phyloP scores from a whole-genome alignment of 2,888 invertebrate genomes.

The Brenthis ino region DNA sequence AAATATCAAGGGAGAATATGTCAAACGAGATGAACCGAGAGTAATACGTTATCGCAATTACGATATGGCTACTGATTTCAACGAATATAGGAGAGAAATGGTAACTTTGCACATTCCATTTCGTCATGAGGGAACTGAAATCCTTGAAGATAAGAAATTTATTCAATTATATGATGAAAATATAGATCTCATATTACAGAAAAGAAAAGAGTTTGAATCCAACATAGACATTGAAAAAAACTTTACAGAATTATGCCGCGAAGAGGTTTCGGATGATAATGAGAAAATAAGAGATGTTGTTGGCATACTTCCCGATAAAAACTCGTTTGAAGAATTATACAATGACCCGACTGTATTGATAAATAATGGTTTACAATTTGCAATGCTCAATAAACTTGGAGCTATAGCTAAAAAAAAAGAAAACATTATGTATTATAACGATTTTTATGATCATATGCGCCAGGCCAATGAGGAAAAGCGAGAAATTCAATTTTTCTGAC shows the following conservation, averaged over 20 bases:
- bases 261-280: constrained; percentile 18
- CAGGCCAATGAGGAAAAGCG: too few relatives aligned
- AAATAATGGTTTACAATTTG: neutral
- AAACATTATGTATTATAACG: too few relatives aligned
- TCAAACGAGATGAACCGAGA: constrained; percentile 5
- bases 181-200: constrained; percentile 45
- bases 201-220: constrained; percentile 49
- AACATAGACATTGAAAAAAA: constrained; percentile 50
- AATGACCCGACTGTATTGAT: neutral
- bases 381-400: constrained; percentile 12
- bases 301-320: neutral
- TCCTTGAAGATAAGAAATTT: constrained; percentile 33
- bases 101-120: constrained; percentile 39
- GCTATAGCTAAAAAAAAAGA: constrained; percentile 7
- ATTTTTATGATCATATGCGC: too few relatives aligned
- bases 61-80: constrained; percentile 47
- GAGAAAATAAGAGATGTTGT: constrained; percentile 4
- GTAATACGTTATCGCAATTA: constrained; percentile 45
- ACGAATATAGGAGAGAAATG: constrained; percentile 52
- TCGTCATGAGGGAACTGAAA: constrained; percentile 31
- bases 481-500: too few relatives aligned
- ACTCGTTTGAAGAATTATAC: neutral
- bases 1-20: constrained; percentile 30
- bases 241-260: constrained; percentile 35
- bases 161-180: constrained; percentile 47